Base-by-base conservation (phyloP, 2,888 invertebrate genomes). In the Hedya salicella region DNA sequence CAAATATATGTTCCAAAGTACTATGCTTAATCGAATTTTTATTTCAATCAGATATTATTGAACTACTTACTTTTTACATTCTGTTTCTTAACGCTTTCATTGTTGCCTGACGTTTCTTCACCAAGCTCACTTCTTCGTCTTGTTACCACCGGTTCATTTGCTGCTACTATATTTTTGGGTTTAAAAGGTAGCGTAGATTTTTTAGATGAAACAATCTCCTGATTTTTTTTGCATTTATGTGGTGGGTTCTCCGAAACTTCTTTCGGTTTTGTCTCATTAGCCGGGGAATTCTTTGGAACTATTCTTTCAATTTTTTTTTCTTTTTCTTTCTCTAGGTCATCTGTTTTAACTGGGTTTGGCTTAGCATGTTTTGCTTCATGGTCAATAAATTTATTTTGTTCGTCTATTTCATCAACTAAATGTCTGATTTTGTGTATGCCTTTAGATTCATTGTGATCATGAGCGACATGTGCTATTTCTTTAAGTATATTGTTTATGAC, bases 371-470 rank as follows among this genome's bases (percentile, higher is more conserved):
- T 36, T 36, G 36, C 0, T 36, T 36, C 11, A 14, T 11, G 0
- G 11, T 8, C 1, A 6, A 13, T 6, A 1, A 4, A 11, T 16
- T 30, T 3, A 3, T 16, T 6, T 0, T 17, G 16, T 6, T 57
- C 32, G 2, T 44, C 9, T 19, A 57, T 46, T 57, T 57, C 57
- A n/a, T 57, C 32, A 9, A 57, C 57, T 5, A 57, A 32, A 3
- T 44, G 17, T 32, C 57, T 57, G 3, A 57, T 57, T 46, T 57
- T 44, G n/a, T 57, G 32, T 32, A 57, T 32, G 3, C n/a, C 44
- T 9, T 19, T 46, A 19, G 32, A 32, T 17, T 46, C 32, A 13
- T 46, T 19, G 9, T 19, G 25, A 32, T 46, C 32, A 30, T 56
- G 16, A 44, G 42, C 44, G 13, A 56, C 16, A 2, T 6, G n/a